These are phyloP conservation scores for Stomatorhinus ivindoensis DNA, from an alignment of 2,113 vertebrate genomes.

Conservation along the genomic window DNA sequence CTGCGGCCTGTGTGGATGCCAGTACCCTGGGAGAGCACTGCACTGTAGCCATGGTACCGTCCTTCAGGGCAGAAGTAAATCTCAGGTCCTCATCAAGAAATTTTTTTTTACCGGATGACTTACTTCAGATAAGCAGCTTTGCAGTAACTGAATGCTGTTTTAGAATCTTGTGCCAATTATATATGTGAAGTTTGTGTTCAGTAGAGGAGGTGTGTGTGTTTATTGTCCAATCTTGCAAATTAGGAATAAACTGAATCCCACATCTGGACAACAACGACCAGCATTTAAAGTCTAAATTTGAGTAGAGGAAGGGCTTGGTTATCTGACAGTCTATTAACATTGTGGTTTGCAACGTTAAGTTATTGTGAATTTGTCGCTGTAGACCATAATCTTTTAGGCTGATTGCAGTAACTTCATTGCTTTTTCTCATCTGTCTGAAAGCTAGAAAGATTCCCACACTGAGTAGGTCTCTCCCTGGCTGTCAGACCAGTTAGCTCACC, in stretches of 20 bases:
- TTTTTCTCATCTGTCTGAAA: not conserved
- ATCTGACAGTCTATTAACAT: not conserved
- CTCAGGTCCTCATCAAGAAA: not conserved
- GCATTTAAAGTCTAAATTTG: not conserved
- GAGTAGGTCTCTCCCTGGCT: not conserved
- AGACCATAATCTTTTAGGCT: not conserved
- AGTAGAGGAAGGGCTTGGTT: not conserved
- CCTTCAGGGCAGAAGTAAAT: not conserved
- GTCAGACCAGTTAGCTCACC: not conserved
- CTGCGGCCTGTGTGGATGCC: not conserved
- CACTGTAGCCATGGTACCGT: not conserved
- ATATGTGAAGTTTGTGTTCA: not conserved
- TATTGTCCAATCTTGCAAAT: not conserved
- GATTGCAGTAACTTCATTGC: not conserved
- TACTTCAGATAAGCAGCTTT: not conserved
- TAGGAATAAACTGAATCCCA: not conserved
- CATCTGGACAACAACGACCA: not conserved
- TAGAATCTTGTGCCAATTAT: not conserved
- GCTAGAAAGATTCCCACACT: not conserved
- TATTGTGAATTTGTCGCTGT: not conserved
- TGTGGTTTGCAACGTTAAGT: not conserved
- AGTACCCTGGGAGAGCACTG: not conserved
- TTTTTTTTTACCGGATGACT: not conserved
- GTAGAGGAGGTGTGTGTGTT: not conserved
- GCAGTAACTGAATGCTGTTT: not conserved